phyloP scores from a whole-genome alignment of 2,888 invertebrate species.

The Scaptomyza parva region DNA sequence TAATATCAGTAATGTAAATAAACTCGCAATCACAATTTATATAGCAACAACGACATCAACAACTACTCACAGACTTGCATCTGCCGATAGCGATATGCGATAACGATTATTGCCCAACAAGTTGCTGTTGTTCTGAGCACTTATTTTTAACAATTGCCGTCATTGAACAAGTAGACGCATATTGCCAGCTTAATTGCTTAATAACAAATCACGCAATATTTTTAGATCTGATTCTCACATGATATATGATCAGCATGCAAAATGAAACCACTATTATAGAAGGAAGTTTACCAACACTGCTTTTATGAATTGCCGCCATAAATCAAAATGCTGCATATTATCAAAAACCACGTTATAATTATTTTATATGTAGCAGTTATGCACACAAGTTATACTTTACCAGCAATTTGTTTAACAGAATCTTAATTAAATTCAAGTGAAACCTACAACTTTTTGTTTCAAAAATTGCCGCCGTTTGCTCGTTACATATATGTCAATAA shows the following conservation, averaged over 20 bases:
- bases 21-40: conserved; percentile 31
- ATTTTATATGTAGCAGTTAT: neutral
- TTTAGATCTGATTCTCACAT: neutral
- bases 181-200: neutral
- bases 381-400: neutral
- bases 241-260: neutral
- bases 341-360: neutral
- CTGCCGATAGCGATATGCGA: conserved; percentile 28
- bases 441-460: neutral
- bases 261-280: neutral
- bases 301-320: conserved; percentile 7
- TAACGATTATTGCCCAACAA: conserved; percentile 31
- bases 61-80: conserved; percentile 64
- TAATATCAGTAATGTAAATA: conserved; percentile 37
- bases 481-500: neutral
- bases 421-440: neutral
- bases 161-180: conserved; percentile 6
- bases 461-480: neutral
- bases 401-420: neutral
- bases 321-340: neutral
- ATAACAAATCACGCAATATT: neutral
- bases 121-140: conserved; percentile 8
- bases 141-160: conserved; percentile 21
- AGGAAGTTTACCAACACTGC: conserved; percentile 5
- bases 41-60: conserved; percentile 41